These are phyloP conservation scores for Apoda limacodes DNA, from an alignment of 2,888 invertebrate genomes.

Conservation along the genomic window DNA sequence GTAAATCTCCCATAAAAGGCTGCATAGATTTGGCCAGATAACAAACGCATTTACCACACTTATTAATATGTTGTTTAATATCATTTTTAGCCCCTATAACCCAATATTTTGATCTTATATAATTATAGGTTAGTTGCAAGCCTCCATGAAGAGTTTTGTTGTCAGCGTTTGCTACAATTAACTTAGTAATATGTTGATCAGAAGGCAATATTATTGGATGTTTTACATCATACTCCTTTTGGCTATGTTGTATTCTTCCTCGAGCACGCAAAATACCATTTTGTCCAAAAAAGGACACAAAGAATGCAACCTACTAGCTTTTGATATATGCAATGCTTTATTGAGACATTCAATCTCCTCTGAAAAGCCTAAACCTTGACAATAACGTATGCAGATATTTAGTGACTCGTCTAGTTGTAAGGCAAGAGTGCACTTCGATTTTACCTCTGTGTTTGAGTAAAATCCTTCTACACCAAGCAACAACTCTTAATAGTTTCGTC, in stretches of 20 bases:
- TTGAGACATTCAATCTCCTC: constrained; percentile 3
- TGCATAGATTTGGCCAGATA: no score
- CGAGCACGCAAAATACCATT: constrained; percentile 1
- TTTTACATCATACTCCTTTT: constrained; percentile 1
- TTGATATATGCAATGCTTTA: not conserved
- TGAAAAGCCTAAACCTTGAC: not conserved
- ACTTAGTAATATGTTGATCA: not conserved
- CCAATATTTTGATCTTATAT: constrained; percentile 5
- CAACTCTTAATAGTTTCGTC: constrained; percentile 1
- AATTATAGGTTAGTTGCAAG: constrained; percentile 4
- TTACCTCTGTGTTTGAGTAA: not conserved
- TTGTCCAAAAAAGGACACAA: constrained; percentile 2
- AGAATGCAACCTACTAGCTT: constrained; percentile 1
- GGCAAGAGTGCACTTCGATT: not conserved
- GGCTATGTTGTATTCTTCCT: constrained; percentile 2
- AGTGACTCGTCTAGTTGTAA: not conserved
- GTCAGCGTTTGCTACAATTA: not conserved
- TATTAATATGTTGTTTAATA: not conserved
- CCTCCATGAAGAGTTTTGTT: constrained; percentile 14
- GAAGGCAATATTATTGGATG: constrained; percentile 1
- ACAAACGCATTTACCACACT: constrained; percentile 4
- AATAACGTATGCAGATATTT: not conserved
- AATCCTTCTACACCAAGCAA: constrained; percentile 2
- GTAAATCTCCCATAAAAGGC: no score
- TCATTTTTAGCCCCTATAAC: constrained; percentile 2